Evolutionary conservation across 2,113 vertebrate species (phyloP).

Genomic region (Centropus bengalensis): DNA sequence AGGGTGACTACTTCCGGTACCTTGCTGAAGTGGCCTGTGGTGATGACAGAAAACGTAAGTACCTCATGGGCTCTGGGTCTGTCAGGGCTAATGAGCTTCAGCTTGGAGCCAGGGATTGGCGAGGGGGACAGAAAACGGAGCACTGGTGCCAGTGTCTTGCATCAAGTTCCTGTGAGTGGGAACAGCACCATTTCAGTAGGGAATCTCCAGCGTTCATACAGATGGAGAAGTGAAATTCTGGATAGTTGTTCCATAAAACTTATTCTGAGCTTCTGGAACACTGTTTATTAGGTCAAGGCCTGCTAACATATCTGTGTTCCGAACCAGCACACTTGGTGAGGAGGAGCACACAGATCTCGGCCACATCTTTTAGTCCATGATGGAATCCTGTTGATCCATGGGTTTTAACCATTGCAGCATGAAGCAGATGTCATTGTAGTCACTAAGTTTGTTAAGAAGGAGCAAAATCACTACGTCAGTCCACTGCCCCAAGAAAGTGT

Average conservation of each 20-base stretch:
- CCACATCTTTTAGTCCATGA: not conserved
- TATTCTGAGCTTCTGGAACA: not conserved
- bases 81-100: not conserved
- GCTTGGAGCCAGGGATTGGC: fast-evolving
- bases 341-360: not conserved
- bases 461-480: not conserved
- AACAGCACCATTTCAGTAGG: fast-evolving
- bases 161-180: not conserved
- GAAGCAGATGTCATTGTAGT: not conserved
- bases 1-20: slow-evolving; percentile 97
- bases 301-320: not conserved
- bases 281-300: not conserved
- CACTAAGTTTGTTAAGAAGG: not conserved
- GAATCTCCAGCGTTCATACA: not conserved
- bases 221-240: not conserved
- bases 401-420: not conserved
- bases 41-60: slow-evolving; percentile 84
- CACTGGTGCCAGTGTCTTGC: no score
- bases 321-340: not conserved
- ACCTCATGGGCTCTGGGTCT: not conserved
- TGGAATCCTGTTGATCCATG: not conserved
- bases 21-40: slow-evolving; percentile 93
- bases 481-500: fast-evolving
- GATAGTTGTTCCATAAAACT: not conserved
- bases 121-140: not conserved